Percentiles rank a stretch among this genome's conserved stretches.
Evolutionary conservation across 2,888 invertebrate species (phyloP).

Genomic region (Abscondita cerata): DNA sequence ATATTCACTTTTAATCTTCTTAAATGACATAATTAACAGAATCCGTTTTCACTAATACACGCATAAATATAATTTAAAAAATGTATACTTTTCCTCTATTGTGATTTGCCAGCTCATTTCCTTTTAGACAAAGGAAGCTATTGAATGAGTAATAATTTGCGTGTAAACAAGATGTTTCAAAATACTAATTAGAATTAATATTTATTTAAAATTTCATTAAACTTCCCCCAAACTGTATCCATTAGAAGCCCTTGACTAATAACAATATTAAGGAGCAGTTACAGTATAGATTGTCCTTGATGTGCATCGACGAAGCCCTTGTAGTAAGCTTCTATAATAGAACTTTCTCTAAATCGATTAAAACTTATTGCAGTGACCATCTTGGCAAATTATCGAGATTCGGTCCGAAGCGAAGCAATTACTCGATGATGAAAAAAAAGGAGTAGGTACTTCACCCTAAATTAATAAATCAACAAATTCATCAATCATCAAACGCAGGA

Average conservation of each 20-base stretch:
- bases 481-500: constrained; percentile 26
- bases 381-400: constrained; percentile 3
- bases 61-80: too few relatives aligned
- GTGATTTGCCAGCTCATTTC: too few relatives aligned
- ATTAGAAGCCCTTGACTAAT: constrained; percentile 9
- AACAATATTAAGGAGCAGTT: constrained; percentile 12
- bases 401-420: background rate
- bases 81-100: too few relatives aligned
- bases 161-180: too few relatives aligned
- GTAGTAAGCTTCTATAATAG: constrained; percentile 4
- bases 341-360: constrained; percentile 10
- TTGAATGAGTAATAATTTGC: too few relatives aligned
- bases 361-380: constrained; percentile 7
- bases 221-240: constrained; percentile 2
- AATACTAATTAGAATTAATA: too few relatives aligned
- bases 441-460: constrained; percentile 13
- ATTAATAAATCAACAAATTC: constrained; percentile 34
- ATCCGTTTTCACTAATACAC: too few relatives aligned
- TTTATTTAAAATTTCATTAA: constrained; percentile 5
- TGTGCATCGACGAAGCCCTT: constrained; percentile 3
- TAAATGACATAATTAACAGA: too few relatives aligned
- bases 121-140: too few relatives aligned
- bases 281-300: constrained; percentile 10
- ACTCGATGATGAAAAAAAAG: background rate
- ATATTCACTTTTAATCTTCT: too few relatives aligned